Base-by-base conservation (phyloP, 2,113 vertebrate genomes). In the Pipra filicauda region DNA sequence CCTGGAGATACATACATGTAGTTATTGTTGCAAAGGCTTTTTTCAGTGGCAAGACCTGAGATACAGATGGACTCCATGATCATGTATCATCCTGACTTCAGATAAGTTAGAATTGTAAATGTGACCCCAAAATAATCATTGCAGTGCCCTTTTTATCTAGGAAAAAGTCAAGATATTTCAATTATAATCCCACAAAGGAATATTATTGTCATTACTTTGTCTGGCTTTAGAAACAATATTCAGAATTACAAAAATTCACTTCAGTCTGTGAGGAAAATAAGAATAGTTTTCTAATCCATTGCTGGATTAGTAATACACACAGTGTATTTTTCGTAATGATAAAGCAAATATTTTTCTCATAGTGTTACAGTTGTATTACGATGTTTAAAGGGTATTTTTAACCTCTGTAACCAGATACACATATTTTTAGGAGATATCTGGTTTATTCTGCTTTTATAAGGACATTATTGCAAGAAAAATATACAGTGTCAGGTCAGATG, bases 1-100 rank as follows among this genome's bases (percentile, higher is more conserved):
- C 4, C 21, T 58, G 6, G 3, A 0, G 0, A 35, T 39, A 59
- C 4, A 4, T 16, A 24, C 10, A 2, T 31, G 17, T 35, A 31
- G 21, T 58, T 81, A 14, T 18, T 46, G 26, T 46, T 78, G 52
- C 21, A 55, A 52, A 62, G 5, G 2, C 39, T 52, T 52, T 78
- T 67, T 80, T 64, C 15, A 21, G 33, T 57, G 35, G 26, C 5
- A n/a, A 59, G 13, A 18, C 62, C 26, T 26, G 30, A 58, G 17
- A 33, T 51, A 31, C 2, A 0, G 18, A 48, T 14, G 1, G 12
- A 31, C 35, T 71, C 35, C 20, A 24, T 44, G 33, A 23, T 70
- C 44, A 16, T 61, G 15, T 39, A 20, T 24, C 30, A 75, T 31
- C 31, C 19, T 33, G 19, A 44, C 5, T 52, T 43, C 26, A 66